phyloP scores from a whole-genome alignment of 2,888 invertebrate species.

The Nomada fucata region DNA sequence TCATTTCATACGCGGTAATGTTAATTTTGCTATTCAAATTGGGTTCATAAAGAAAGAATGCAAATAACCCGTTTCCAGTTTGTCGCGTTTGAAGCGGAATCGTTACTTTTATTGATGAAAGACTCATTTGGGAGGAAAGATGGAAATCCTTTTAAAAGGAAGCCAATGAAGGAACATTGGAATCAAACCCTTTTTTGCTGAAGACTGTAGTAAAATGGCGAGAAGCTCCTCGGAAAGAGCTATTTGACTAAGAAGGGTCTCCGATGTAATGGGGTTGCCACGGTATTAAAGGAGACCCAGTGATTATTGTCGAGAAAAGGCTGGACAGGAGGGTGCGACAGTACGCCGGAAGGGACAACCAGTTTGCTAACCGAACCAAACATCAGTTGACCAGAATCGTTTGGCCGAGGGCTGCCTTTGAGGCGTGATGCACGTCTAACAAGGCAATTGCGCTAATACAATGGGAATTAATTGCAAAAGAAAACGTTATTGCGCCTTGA shows the following conservation, averaged over 20 bases:
- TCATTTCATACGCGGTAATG: too few species aligned
- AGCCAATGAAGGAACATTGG: slow-evolving; percentile 38
- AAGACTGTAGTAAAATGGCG: slow-evolving; percentile 37
- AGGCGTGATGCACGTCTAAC: slow-evolving; percentile 38
- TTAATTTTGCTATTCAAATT: too few species aligned
- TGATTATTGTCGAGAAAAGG: slow-evolving; percentile 76
- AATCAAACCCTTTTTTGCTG: slow-evolving; percentile 40
- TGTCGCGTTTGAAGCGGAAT: not conserved
- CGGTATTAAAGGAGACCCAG: slow-evolving; percentile 80
- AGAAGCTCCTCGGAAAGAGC: slow-evolving; percentile 59
- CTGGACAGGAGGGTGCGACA: slow-evolving; percentile 59
- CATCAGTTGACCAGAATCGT: slow-evolving; percentile 68
- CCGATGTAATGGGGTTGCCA: slow-evolving; percentile 79
- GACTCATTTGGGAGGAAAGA: not conserved
- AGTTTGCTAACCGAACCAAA: slow-evolving; percentile 67
- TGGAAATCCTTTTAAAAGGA: slow-evolving; percentile 50
- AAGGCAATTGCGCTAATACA: slow-evolving; percentile 39
- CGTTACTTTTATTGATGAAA: not conserved
- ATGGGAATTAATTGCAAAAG: slow-evolving; percentile 30
- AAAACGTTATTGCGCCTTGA: not conserved
- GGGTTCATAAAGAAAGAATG: too few species aligned
- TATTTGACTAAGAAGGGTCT: slow-evolving; percentile 79
- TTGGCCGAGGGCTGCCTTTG: slow-evolving; percentile 47
- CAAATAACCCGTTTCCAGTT: not conserved
- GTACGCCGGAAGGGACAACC: slow-evolving; percentile 70